A percentile compares a stretch with the other conserved stretches of the same genome.
phyloP scores from a whole-genome alignment of 2,888 invertebrate genomes.

The Leptinotarsa peninsularis region DNA sequence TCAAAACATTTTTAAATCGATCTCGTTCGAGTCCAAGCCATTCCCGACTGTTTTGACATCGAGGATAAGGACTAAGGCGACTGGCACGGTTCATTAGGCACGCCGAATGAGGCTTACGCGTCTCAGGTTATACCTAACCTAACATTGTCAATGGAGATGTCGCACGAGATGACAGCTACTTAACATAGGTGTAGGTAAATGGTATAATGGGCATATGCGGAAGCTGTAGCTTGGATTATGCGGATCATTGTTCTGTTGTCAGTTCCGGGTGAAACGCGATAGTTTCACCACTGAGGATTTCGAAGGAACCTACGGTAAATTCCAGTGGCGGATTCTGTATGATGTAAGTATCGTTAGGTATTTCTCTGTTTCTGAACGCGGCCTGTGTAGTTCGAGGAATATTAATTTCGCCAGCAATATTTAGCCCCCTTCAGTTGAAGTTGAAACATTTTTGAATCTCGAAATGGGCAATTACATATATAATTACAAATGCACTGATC shows the following conservation, averaged over 20 bases:
- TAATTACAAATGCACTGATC: too few species aligned
- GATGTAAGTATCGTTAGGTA: too few species aligned
- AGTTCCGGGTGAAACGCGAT: constrained; percentile 57
- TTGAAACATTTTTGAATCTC: too few species aligned
- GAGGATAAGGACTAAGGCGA: constrained; percentile 10
- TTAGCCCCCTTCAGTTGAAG: too few species aligned
- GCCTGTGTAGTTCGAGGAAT: too few species aligned
- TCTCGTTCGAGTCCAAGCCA: constrained; percentile 59
- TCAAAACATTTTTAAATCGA: constrained; percentile 66
- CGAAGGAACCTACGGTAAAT: background rate
- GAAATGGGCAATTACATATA: too few species aligned
- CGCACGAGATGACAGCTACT: constrained; percentile 62
- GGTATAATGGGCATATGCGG: constrained; percentile 57
- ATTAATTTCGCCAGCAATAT: too few species aligned
- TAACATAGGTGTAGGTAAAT: constrained; percentile 59
- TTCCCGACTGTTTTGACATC: constrained; percentile 47
- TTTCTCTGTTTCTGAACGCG: too few species aligned
- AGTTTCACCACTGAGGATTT: constrained; percentile 35
- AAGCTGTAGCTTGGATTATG: constrained; percentile 51
- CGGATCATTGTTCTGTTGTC: constrained; percentile 46
- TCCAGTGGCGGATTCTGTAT: background rate
- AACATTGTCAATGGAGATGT: constrained; percentile 55
- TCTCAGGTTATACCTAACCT: constrained; percentile 57
- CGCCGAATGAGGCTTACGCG: constrained; percentile 14
- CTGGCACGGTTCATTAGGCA: constrained; percentile 58